These are phyloP conservation scores for Caenorhabditis sp. DNA, from an alignment of 2,888 invertebrate genomes.

Conservation along the genomic window DNA sequence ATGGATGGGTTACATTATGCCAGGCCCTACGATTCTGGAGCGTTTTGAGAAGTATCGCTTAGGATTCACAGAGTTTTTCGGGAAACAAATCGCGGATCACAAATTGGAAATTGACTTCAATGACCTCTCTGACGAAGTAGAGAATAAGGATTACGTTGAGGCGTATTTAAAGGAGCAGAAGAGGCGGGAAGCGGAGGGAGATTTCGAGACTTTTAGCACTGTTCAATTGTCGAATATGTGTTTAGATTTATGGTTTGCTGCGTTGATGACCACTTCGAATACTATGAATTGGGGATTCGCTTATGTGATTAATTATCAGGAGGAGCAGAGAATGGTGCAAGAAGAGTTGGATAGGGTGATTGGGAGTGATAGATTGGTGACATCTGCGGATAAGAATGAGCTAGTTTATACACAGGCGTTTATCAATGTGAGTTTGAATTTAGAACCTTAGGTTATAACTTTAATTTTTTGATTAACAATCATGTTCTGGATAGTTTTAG, in stretches of 20 bases:
- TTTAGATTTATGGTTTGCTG: constrained; percentile 42
- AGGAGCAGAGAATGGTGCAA: constrained; percentile 41
- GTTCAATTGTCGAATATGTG: constrained; percentile 38
- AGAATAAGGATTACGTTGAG: constrained; percentile 30
- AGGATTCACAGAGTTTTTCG: constrained; percentile 46
- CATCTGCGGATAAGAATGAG: constrained; percentile 35
- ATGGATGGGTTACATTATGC: constrained; percentile 35
- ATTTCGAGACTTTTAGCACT: constrained; percentile 25
- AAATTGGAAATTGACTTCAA: constrained; percentile 33
- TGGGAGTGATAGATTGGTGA: constrained; percentile 43
- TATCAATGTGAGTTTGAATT: constrained; percentile 26
- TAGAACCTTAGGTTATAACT: background rate
- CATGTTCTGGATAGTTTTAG: too few species aligned
- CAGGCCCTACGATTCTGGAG: constrained; percentile 33
- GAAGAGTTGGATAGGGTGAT: constrained; percentile 51
- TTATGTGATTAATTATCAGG: constrained; percentile 30
- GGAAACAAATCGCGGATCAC: constrained; percentile 39
- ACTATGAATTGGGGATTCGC: constrained; percentile 37
- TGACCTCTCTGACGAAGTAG: constrained; percentile 11
- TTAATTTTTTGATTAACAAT: too few species aligned
- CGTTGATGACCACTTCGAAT: constrained; percentile 35
- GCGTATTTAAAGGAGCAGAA: constrained; percentile 38
- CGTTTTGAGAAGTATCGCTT: constrained; percentile 36
- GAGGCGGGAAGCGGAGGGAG: constrained; percentile 19
- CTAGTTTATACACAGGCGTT: constrained; percentile 42